Evolutionary conservation across 2,888 invertebrate species (phyloP).

Genomic region (Pyrocoelia pectoralis): DNA sequence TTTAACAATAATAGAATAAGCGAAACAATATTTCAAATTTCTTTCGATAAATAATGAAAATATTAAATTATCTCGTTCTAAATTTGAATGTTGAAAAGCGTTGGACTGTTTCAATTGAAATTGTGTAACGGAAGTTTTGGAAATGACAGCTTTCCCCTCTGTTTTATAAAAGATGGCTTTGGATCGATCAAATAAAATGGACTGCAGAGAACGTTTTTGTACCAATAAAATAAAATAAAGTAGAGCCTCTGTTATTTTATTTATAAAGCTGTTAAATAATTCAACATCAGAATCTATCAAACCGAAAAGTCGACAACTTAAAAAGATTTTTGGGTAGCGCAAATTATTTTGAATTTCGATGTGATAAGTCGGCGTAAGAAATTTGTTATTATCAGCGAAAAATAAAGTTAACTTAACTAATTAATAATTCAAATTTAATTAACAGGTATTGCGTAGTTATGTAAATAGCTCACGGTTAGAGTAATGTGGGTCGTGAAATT

Average conservation of each 20-base stretch:
- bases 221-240: slow-evolving; percentile 3
- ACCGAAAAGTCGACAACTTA: neutral
- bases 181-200: slow-evolving; percentile 1
- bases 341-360: slow-evolving; percentile 3
- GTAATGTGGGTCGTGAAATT: neutral
- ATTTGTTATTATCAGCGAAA: neutral
- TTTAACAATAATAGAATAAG: too few relatives aligned
- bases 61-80: neutral
- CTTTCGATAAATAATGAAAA: too few relatives aligned
- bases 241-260: slow-evolving; percentile 10
- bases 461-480: neutral
- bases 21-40: too few relatives aligned
- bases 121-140: neutral
- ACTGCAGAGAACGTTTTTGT: slow-evolving; percentile 5
- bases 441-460: neutral
- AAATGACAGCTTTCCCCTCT: neutral
- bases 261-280: slow-evolving; percentile 14
- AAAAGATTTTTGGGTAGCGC: neutral
- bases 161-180: neutral
- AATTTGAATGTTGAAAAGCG: too few relatives aligned
- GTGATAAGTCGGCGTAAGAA: neutral
- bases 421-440: slow-evolving; percentile 1
- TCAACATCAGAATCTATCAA: slow-evolving; percentile 2
- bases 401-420: neutral
- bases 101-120: neutral